A percentile compares a stretch with the other conserved stretches of the same genome.
These are phyloP conservation scores for Drosophila kohkoa DNA, from an alignment of 1,140 invertebrate genomes.

Conservation along the genomic window DNA sequence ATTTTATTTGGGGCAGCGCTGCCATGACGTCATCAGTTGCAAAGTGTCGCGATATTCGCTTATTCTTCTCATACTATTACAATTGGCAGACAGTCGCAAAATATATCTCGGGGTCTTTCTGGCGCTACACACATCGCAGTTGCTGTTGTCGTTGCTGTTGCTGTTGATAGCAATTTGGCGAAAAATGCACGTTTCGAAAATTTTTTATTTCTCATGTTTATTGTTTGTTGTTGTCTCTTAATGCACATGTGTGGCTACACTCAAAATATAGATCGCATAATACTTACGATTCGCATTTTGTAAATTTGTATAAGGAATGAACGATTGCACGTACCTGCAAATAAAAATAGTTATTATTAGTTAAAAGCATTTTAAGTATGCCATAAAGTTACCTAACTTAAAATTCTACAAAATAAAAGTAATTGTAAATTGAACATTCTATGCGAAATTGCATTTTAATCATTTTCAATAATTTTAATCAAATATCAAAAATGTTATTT, in stretches of 20 bases:
- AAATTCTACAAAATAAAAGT: background rate
- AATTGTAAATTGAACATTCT: background rate
- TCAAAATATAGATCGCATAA: constrained; percentile 18
- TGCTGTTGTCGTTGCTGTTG: background rate
- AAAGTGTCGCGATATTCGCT: constrained; percentile 4
- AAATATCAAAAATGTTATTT: no score
- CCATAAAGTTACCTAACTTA: background rate
- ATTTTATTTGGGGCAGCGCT: constrained; percentile 32
- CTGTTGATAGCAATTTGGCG: constrained; percentile 60
- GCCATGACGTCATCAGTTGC: constrained; percentile 53
- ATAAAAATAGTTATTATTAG: background rate
- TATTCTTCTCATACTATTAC: constrained; percentile 10
- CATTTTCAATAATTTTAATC: no score
- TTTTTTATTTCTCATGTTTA: constrained; percentile 28
- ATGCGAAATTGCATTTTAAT: no score
- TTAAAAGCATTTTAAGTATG: background rate
- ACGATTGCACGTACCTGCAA: constrained; percentile 41
- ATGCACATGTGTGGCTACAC: constrained; percentile 30
- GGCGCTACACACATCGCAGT: constrained; percentile 39
- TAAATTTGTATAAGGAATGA: constrained; percentile 2
- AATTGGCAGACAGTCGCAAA: constrained; percentile 49
- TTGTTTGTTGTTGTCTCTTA: constrained; percentile 1
- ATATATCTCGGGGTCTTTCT: constrained; percentile 46
- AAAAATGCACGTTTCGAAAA: constrained; percentile 70
- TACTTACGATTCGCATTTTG: constrained; percentile 18